phyloP scores from a whole-genome alignment of 1,140 invertebrate genomes.

The Heliconius melpomene region DNA sequence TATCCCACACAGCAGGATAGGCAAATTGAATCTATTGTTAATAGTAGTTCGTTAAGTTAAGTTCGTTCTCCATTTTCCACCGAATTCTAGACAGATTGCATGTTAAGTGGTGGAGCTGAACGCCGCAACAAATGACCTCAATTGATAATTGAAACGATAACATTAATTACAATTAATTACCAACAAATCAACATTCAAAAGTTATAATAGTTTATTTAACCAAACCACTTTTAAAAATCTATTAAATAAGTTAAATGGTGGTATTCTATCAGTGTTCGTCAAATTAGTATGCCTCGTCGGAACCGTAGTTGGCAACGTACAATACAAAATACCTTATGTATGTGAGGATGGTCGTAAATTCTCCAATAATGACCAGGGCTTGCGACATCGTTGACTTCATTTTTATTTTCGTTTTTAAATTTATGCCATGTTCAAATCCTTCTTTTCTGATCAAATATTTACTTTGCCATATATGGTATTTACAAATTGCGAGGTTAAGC shows the following conservation, averaged over 20 bases:
- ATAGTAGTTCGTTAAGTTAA: too few species aligned
- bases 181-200: too few species aligned
- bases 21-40: too few species aligned
- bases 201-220: too few species aligned
- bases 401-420: constrained; percentile 12
- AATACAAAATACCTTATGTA: constrained; percentile 21
- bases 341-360: constrained; percentile 18
- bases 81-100: too few species aligned
- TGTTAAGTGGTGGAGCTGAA: too few species aligned
- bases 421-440: not conserved
- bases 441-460: not conserved
- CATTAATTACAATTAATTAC: too few species aligned
- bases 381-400: constrained; percentile 20
- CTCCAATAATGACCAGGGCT: constrained; percentile 16
- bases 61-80: too few species aligned
- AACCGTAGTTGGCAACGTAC: constrained; percentile 23
- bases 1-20: too few species aligned
- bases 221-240: not conserved
- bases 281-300: constrained; percentile 21
- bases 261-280: not conserved
- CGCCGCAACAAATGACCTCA: too few species aligned
- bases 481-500: not conserved
- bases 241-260: not conserved
- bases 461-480: not conserved
- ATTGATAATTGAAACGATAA: too few species aligned